These are phyloP conservation scores for Portunus trituberculatus DNA, from an alignment of 1,140 invertebrate species.

Conservation along the genomic window DNA sequence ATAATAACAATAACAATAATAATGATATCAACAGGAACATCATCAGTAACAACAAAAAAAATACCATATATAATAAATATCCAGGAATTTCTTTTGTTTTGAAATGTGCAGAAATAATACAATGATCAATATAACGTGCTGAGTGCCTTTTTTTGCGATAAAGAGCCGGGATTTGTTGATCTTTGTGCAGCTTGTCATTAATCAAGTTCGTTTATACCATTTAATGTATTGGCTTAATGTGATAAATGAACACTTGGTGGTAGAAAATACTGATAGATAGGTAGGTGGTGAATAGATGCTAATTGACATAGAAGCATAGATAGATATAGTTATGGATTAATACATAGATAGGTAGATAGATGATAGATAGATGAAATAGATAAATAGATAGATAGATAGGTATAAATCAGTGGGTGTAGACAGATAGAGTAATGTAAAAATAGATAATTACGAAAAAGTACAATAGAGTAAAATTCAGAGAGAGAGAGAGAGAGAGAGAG, in stretches of 20 bases:
- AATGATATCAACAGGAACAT: background rate
- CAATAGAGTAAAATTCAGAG: background rate
- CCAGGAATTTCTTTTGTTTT: background rate
- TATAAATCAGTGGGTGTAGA: background rate
- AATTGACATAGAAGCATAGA: background rate
- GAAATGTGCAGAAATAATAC: background rate
- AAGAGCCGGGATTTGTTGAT: background rate
- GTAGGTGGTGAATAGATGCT: background rate
- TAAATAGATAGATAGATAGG: conserved; percentile 5
- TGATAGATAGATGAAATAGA: background rate
- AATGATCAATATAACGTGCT: background rate
- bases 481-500: conserved; percentile 32
- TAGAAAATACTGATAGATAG: background rate
- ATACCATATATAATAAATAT: background rate
- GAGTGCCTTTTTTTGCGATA: background rate
- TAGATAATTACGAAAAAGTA: background rate
- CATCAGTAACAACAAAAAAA: background rate
- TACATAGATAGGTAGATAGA: background rate
- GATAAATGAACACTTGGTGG: background rate
- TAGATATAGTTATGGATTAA: background rate
- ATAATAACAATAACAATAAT: background rate
- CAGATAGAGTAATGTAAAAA: background rate
- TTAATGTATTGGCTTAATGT: background rate
- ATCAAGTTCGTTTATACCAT: background rate
- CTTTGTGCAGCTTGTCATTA: background rate